Conservation (phyloP, 2,888 invertebrate species). For the Conomelus anceps region DNA sequence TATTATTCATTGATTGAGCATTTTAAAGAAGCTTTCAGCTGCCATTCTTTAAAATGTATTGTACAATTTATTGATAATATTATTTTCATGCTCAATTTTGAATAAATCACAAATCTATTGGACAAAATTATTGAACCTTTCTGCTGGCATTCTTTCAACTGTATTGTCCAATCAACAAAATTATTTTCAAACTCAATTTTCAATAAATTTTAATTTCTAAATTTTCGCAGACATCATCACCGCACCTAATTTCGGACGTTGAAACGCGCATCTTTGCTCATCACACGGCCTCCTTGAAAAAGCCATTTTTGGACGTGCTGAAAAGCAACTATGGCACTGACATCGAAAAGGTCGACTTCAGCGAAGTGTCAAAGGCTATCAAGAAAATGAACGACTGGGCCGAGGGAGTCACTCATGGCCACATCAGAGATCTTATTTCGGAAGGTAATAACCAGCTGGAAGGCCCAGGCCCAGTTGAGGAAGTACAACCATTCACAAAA, state of each 20-base stretch:
- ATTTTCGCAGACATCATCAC: neutral
- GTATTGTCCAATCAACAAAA: no score
- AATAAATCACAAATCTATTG: neutral
- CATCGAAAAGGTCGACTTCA: conserved; percentile 57
- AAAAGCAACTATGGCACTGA: conserved; percentile 59
- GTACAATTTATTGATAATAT: neutral
- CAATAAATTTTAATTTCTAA: neutral
- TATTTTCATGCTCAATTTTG: neutral
- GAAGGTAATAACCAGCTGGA: conserved; percentile 49
- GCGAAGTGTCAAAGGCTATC: conserved; percentile 49
- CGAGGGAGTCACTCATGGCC: conserved; percentile 62
- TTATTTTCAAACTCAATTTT: no score
- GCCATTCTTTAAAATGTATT: no score
- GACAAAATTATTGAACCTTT: no score
- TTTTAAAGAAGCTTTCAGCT: no score
- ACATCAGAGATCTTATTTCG: conserved; percentile 59
- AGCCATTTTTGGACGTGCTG: conserved; percentile 56
- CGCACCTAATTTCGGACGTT: conserved; percentile 35
- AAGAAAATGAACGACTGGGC: conserved; percentile 74
- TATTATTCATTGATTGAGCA: no score
- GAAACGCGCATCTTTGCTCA: conserved; percentile 61
- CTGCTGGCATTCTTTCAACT: no score
- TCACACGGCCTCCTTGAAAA: conserved; percentile 47
- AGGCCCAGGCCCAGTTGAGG: no score
- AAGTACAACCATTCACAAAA: no score